Evolutionary conservation across 1,140 invertebrate genomes (phyloP), one percentile per base, ranked within the genome.

Genomic region (Asbolus verrucosus): DNA sequence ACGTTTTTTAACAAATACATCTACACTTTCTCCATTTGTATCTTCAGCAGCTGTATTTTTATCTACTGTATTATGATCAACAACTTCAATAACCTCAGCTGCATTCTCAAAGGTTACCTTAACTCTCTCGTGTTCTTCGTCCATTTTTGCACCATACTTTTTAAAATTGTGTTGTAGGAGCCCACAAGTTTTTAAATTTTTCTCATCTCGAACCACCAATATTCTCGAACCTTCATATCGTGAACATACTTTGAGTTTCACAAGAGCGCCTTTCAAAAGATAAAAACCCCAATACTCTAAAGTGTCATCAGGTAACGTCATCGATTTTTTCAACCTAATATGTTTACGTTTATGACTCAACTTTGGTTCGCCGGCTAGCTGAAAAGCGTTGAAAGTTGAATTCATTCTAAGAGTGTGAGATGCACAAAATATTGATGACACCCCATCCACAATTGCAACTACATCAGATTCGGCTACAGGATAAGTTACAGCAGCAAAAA

Each of bases 241-340:
- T 36, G 92, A 93, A 81, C 94, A 95, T 30, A 92, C 88, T 72
- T 91, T 76, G 8, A 78, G 62, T 21, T 70, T 75, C 8, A 78
- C 76, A 8, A 62, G 63, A 13, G 77, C 72, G 11, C 92, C 92
- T 79, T 88, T 87, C 15, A 92, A 84, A 9, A 95, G 80, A 82
- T 91, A 94, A 84, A 95, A 95, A 15, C 93, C 92, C 92, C 92
- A 95, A 81, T 94, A 95, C 80, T 94, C 92, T 27, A 94, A 83
- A 15, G 92, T 92, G 76, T 95, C 93, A 82, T 94, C 93, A 0
- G 91, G 91, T 71, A 95, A 81, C 6, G 82, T 87, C 89, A 95
- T 92, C 38, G 91, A 91, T 77, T 94, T 93, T 76, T 89, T 90
- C 75, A 94, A 82, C 69, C 87, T 83, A 73, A 94, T 89, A 77